Evolutionary conservation across 2,888 invertebrate species (phyloP).

Genomic region (Melikaiella ostensackeni): DNA sequence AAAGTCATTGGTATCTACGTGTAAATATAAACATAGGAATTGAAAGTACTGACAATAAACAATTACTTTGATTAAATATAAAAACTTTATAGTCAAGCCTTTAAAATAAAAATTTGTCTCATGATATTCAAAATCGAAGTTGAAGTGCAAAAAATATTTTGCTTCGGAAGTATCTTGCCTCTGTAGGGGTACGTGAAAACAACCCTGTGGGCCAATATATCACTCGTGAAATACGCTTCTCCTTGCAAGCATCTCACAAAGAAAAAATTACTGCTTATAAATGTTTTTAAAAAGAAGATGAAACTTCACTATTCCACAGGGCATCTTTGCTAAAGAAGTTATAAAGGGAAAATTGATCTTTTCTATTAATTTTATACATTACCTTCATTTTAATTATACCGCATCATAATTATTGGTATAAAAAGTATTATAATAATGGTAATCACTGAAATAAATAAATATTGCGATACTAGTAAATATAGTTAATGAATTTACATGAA

Average conservation of each 20-base stretch:
- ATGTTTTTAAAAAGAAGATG: background rate
- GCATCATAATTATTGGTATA: no score
- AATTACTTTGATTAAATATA: background rate
- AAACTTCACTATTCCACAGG: background rate
- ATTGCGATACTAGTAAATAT: background rate
- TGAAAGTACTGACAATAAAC: background rate
- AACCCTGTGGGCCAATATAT: slow-evolving; percentile 15
- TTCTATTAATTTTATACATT: background rate
- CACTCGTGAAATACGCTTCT: slow-evolving; percentile 7
- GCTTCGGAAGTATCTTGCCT: background rate
- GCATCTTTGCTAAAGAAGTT: background rate
- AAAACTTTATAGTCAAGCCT: background rate
- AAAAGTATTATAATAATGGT: no score
- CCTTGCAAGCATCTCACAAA: background rate
- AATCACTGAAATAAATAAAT: background rate
- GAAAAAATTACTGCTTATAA: background rate
- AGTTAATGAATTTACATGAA: background rate
- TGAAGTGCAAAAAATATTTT: slow-evolving; percentile 2
- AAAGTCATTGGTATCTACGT: background rate
- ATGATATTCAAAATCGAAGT: background rate
- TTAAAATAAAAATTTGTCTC: background rate
- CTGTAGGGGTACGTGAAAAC: background rate
- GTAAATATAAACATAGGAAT: background rate
- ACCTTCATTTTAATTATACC: background rate
- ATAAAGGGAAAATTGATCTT: background rate